phyloP scores from a whole-genome alignment of 2,888 invertebrate genomes.

The Acleris cristana region DNA sequence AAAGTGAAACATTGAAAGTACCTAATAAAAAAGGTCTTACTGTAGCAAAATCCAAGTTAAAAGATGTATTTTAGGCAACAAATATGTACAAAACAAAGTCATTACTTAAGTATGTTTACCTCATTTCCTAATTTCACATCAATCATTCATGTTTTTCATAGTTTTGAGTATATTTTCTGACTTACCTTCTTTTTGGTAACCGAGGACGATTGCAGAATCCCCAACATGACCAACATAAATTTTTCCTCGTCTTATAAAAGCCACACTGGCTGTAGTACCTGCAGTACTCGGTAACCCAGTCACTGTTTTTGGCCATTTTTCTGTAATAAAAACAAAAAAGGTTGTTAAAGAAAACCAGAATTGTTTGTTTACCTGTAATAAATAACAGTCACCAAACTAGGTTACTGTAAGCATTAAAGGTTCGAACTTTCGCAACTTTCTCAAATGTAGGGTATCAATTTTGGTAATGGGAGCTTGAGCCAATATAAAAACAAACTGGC shows the following conservation, averaged over 20 bases:
- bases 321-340: slow-evolving; percentile 73
- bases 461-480: slow-evolving; percentile 62
- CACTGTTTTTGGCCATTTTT: slow-evolving; percentile 98
- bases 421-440: slow-evolving; percentile 27
- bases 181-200: slow-evolving; percentile 88
- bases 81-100: too few species aligned
- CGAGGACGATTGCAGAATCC: slow-evolving; percentile 97
- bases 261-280: slow-evolving; percentile 98
- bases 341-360: background rate
- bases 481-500: slow-evolving; percentile 70
- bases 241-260: slow-evolving; percentile 96
- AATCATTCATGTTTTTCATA: background rate
- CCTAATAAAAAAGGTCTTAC: too few species aligned
- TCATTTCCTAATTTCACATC: too few species aligned
- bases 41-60: too few species aligned
- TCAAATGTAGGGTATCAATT: slow-evolving; percentile 42
- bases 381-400: slow-evolving; percentile 15
- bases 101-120: too few species aligned
- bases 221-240: slow-evolving; percentile 99
- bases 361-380: background rate
- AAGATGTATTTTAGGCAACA: too few species aligned
- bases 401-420: slow-evolving; percentile 17
- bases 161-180: background rate
- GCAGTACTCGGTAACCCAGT: slow-evolving; percentile 98
- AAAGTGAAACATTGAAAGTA: too few species aligned